These are phyloP conservation scores for Melinaea marsaeus DNA, from an alignment of 2,888 invertebrate genomes.

Conservation along the genomic window DNA sequence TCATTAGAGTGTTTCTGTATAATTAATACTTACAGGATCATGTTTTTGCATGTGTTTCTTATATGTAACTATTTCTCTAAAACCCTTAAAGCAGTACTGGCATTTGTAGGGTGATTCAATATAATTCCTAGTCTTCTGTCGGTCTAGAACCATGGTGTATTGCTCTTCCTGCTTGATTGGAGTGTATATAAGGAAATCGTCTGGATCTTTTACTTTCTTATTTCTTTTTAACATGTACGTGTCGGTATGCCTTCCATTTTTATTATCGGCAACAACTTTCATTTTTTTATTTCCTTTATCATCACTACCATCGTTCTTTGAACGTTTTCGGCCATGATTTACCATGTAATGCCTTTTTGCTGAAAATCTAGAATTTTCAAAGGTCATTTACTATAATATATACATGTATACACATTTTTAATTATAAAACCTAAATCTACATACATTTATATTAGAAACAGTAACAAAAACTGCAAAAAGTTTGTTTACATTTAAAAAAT, in stretches of 20 bases:
- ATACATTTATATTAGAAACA: no score
- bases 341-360: conserved; percentile 65
- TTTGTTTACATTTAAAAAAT: background rate
- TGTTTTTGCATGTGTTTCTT: conserved; percentile 69
- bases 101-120: conserved; percentile 58
- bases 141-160: conserved; percentile 49
- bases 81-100: conserved; percentile 59
- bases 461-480: no score
- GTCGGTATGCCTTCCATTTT: conserved; percentile 38
- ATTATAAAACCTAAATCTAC: no score
- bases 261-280: conserved; percentile 16
- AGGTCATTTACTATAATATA: conserved; percentile 1
- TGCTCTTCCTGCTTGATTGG: conserved; percentile 62
- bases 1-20: background rate
- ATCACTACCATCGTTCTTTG: conserved; percentile 43
- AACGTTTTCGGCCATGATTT: conserved; percentile 51
- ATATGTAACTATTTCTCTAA: conserved; percentile 51
- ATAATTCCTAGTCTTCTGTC: conserved; percentile 57
- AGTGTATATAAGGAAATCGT: conserved; percentile 52
- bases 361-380: conserved; percentile 43
- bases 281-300: conserved; percentile 34
- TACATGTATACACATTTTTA: background rate
- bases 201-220: conserved; percentile 34
- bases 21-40: conserved; percentile 52
- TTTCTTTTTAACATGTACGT: conserved; percentile 34